These are phyloP conservation scores for Sarcophilus harrisii DNA, from an alignment of 2,797 vertebrate genomes.

Conservation along the genomic window DNA sequence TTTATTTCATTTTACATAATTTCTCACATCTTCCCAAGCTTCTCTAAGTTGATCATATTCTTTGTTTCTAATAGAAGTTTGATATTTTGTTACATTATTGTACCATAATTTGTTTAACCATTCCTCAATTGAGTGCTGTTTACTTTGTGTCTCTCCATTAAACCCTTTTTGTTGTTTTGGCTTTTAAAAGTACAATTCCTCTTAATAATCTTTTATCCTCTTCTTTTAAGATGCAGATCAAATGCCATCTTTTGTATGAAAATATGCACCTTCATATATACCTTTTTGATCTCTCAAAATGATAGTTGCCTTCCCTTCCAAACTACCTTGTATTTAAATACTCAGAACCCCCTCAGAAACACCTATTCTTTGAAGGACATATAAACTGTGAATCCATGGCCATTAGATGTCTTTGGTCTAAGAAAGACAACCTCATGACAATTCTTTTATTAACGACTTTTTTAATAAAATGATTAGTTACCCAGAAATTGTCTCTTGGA, in stretches of 20 bases:
- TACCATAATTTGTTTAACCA: conserved; percentile 23
- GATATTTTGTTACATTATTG: background rate
- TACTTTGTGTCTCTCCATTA: conserved; percentile 1
- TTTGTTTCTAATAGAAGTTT: background rate
- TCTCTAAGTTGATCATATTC: background rate
- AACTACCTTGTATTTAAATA: background rate
- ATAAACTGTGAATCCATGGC: background rate
- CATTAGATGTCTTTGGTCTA: background rate
- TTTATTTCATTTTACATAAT: background rate
- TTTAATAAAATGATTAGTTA: background rate
- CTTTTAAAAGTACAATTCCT: background rate
- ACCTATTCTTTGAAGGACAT: background rate
- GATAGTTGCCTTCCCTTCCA: background rate
- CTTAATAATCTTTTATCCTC: background rate
- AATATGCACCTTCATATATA: background rate
- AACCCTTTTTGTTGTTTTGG: background rate
- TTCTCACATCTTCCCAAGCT: background rate
- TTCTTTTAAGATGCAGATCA: background rate
- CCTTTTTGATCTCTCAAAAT: background rate
- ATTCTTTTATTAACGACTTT: background rate
- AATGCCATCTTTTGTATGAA: background rate
- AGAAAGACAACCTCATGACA: background rate
- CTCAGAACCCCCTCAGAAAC: background rate
- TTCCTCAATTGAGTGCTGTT: conserved; percentile 24
- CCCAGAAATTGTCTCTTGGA: background rate